A percentile compares a stretch with the other conserved stretches of the same genome.
phyloP scores from a whole-genome alignment of 2,797 vertebrate genomes.

The Eulemur albifrons region DNA sequence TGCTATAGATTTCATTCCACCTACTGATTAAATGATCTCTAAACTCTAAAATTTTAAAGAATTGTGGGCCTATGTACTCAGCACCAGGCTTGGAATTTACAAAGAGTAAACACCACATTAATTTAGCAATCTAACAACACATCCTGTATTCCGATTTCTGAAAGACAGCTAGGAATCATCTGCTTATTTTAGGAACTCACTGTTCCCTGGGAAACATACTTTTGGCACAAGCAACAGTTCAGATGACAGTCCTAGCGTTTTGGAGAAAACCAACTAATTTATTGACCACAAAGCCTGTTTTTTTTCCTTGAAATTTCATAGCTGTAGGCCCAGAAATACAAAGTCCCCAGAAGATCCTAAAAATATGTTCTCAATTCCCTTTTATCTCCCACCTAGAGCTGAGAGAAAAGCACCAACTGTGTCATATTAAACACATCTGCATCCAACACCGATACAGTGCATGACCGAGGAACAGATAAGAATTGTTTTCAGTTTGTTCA shows the following conservation, averaged over 20 bases:
- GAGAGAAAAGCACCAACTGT: constrained; percentile 57
- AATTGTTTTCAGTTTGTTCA: constrained; percentile 71
- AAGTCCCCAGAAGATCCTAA: constrained; percentile 58
- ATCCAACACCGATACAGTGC: constrained; percentile 38
- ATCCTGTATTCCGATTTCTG: neutral
- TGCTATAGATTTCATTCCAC: neutral
- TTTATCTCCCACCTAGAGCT: constrained; percentile 35
- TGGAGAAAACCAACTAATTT: constrained; percentile 56
- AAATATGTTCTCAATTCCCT: constrained; percentile 63
- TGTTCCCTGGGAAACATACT: constrained; percentile 53
- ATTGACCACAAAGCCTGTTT: constrained; percentile 24
- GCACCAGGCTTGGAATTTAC: neutral
- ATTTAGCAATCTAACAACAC: neutral
- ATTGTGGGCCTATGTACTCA: neutral
- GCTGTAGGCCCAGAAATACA: constrained; percentile 35
- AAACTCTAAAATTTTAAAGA: neutral
- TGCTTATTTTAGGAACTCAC: constrained; percentile 39
- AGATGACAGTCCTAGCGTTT: constrained; percentile 48
- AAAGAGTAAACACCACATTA: neutral
- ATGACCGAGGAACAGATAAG: constrained; percentile 61
- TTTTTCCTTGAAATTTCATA: constrained; percentile 45
- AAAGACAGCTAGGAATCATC: constrained; percentile 37
- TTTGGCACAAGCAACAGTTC: constrained; percentile 38
- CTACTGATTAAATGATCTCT: neutral
- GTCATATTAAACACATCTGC: constrained; percentile 53